These are phyloP conservation scores for Drosophila leonis DNA, from an alignment of 2,888 invertebrate species.

Conservation along the genomic window DNA sequence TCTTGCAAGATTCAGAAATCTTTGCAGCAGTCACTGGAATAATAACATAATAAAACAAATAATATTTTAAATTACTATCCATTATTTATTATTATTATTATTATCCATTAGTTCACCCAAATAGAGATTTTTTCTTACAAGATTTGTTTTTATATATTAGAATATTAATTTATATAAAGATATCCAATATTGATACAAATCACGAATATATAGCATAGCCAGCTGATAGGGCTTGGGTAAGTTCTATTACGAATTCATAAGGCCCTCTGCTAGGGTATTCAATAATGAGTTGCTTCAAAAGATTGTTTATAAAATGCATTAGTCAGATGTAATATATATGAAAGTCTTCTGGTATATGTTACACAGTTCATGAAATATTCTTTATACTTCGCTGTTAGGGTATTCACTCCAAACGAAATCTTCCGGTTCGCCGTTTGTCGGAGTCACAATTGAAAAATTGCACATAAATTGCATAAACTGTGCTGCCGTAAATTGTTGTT, in stretches of 20 bases:
- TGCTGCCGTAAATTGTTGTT: slow-evolving; percentile 57
- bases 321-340: neutral
- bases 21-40: too few relatives aligned
- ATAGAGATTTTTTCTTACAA: too few relatives aligned
- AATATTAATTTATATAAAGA: too few relatives aligned
- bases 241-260: neutral
- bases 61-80: too few relatives aligned
- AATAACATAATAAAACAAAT: too few relatives aligned
- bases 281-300: too few relatives aligned
- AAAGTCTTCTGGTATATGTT: neutral
- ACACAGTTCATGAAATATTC: neutral
- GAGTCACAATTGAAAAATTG: slow-evolving; percentile 74
- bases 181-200: too few relatives aligned
- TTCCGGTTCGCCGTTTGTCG: slow-evolving; percentile 56
- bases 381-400: neutral
- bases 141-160: too few relatives aligned
- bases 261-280: neutral
- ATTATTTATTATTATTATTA: too few relatives aligned
- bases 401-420: slow-evolving; percentile 58
- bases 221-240: too few relatives aligned
- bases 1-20: neutral
- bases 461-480: slow-evolving; percentile 76
- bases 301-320: neutral
- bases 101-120: too few relatives aligned
- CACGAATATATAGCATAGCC: too few relatives aligned